Base-by-base conservation (phyloP, 2,888 invertebrate species). In the Trilocha varians region DNA sequence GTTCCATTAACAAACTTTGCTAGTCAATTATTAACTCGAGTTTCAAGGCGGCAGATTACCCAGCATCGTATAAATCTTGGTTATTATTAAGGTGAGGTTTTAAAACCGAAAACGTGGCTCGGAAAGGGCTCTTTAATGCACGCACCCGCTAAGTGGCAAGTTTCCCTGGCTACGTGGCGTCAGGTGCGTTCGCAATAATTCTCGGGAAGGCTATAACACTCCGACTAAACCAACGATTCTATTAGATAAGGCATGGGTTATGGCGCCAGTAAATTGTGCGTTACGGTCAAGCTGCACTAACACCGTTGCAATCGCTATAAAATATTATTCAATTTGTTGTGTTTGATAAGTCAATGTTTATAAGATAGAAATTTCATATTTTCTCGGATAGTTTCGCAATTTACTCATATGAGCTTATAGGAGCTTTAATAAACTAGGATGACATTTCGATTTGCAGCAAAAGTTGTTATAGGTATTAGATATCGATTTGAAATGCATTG, bases 101-200 rank as follows among this genome's bases (percentile, higher is more conserved):
- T 36, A 36, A 16, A 16, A 5, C n/a, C n/a, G 16, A 14, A 16
- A 16, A 14, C 16, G 16, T 36, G 9, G 11, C 9, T 13, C 8
- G 16, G 14, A n/a, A 15, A 36, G 11, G 8, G 4, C 46, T 53
- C 55, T 48, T 58, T 60, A 59, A 62, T 57, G 54, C 50, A 55
- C 45, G 46, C 44, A 46, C 52, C 49, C 50, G 47, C 54, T 57
- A 62, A 63, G 62, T 60, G 60, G 57, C 50, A 62, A 65, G 61
- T 65, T 64, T 53, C 50, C 49, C 48, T 47, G 11, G 38, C 50
- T 46, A 53, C 41, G 45, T 43, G 44, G 55, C 54, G 56, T 57
- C 70, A 70, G 69, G 70, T 67, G 65, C 52, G 53, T 50, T 43
- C 39, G 54, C 53, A 50, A 62, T 65, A 61, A 66, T 65, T 66